Conservation (phyloP, 1,140 invertebrate genomes). For the Cheumatopsyche charites region DNA sequence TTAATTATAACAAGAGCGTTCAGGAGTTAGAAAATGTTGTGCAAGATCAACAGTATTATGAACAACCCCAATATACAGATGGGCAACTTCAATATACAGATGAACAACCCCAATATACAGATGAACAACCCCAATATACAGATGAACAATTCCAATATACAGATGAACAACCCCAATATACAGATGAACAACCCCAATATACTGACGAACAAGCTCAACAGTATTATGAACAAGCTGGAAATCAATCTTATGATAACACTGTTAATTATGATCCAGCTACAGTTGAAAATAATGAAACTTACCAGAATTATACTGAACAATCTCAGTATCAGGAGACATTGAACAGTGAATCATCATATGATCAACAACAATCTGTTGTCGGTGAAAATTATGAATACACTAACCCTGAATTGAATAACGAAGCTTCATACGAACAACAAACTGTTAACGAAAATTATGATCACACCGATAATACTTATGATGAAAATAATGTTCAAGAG, state of each 20-base stretch:
- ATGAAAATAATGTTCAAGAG: slow-evolving; percentile 1
- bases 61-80: background rate
- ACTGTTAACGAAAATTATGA: slow-evolving; percentile 1
- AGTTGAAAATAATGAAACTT: slow-evolving; percentile 28
- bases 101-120: background rate
- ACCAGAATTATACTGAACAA: slow-evolving; percentile 12
- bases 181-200: slow-evolving; percentile 1
- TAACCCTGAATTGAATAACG: background rate
- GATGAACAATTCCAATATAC: background rate
- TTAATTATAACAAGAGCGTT: background rate
- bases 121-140: background rate
- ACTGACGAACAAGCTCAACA: background rate
- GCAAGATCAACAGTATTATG: slow-evolving; percentile 6
- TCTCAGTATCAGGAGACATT: background rate
- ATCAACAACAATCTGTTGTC: background rate
- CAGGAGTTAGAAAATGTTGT: background rate
- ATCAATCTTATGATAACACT: background rate
- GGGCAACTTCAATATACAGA: background rate
- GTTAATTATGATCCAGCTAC: slow-evolving; percentile 3
- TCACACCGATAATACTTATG: slow-evolving; percentile 10
- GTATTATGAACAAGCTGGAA: background rate
- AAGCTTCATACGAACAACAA: slow-evolving; percentile 2
- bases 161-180: background rate
- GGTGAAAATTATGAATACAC: background rate
- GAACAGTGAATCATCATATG: slow-evolving; percentile 3